Evolutionary conservation across 1,140 invertebrate genomes (phyloP), one percentile per base, ranked within the genome.

Genomic region (Euschistus heros): DNA sequence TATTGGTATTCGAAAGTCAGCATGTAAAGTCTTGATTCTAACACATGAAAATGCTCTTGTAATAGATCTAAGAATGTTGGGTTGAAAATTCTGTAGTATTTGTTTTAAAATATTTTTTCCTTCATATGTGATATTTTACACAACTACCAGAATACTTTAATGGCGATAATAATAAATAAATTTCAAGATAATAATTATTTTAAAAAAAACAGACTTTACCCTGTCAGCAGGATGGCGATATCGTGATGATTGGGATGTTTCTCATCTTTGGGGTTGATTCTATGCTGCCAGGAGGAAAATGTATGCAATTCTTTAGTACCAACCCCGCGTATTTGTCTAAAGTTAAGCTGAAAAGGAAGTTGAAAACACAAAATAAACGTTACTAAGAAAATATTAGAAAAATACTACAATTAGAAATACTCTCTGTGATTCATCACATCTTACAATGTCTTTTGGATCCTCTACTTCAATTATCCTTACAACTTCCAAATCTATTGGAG

Each of bases 181-280:
- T 10, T 44, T 44, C 42, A 10, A 44, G 7, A 44, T 44, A 10
- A 10, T 44, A 10, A 7, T 44, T 10, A 17, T 44, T 44, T 10
- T 17, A 17, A 44, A 44, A 7, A 44, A 44, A 17, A 10, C 42
- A 10, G 42, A 18, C 2, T 17, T 47, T 74, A 83, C 80, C 82
- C 86, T 50, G 94, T 97, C 26, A 96, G 81, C 6, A 97, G 79
- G 69, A 97, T 87, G 46, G 92, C 94, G 0, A 94, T 90, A 72
- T 96, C 94, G 74, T 97, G 93, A 72, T 96, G 93, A 72, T 92
- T 85, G 6, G 91, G 90, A 76, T 93, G 85, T 4, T 81, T 79
- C 68, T 93, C 89, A 69, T 87, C 82, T 27, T 78, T 76, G 0
- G 86, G 86, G 76, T 94, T 94, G 60, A 88, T 76, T 61, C 81